Evolutionary conservation across 2,888 invertebrate genomes (phyloP), one percentile per base, ranked within the genome.

Genomic region (Leptodirus hochenwartii): DNA sequence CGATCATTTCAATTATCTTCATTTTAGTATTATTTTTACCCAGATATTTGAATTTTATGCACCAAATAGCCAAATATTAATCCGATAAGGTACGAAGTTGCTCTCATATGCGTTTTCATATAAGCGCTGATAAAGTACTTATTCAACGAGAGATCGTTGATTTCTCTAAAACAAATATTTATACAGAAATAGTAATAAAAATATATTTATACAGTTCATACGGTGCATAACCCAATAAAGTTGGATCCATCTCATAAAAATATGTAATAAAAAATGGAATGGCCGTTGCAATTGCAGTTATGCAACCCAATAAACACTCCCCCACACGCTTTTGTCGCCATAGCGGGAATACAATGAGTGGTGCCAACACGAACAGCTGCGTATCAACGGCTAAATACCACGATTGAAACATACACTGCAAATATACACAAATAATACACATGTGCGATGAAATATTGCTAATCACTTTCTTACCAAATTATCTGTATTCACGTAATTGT

Each of bases 31-130:
- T 10, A 17, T 13, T 54, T 58, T 61, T 56, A 71, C 71, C 64
- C 63, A 43, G 64, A 59, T 15, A 59, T 56, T 49, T 76, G 71
- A 34, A 76, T 59, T 36, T 62, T 54, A 49, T 77, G 69, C 4
- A 74, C 54, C 11, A 74, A 45, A 40, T 69, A 75, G 16, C 75
- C 77, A 9, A 66, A 66, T 9, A 72, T 40, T 27, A 78, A 47
- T 4, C 77, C 78, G 44, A 74, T 60, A 34, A 69, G 65, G 43
- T 77, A 77, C 0, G 70, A 64, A n/a, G 64, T 64, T 39, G 74
- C 69, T 44, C 75, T 64, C 71, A 76, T 74, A 39, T 77, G 76
- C 0, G 77, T 77, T 47, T 73, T 76, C n/a, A 75, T 68, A 40
- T 77, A 77, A 1, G 63, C 65, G 32, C 59, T 62, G 23, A 59